These are phyloP conservation scores for Pardalotus punctatus DNA, from an alignment of 2,113 vertebrate genomes.

Conservation along the genomic window DNA sequence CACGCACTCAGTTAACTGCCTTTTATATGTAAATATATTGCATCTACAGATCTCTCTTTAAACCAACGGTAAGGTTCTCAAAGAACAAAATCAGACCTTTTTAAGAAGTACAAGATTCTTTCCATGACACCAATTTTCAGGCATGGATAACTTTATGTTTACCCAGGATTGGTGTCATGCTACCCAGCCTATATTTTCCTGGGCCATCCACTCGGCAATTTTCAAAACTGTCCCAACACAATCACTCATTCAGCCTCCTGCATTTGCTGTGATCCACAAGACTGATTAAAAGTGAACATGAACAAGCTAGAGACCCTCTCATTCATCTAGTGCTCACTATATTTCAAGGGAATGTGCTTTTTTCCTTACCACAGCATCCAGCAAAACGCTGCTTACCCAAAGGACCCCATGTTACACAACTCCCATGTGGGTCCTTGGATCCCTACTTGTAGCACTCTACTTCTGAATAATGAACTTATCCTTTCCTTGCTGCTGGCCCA, in stretches of 20 bases:
- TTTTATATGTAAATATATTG: not conserved
- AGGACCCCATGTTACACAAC: accelerated
- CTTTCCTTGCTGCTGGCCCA: not conserved
- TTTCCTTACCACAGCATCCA: not conserved
- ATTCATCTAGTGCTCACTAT: not conserved
- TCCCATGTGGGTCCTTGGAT: not conserved
- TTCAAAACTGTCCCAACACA: not conserved
- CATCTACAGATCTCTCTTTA: not conserved
- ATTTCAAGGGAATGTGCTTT: not conserved
- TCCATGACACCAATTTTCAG: not conserved
- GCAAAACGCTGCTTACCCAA: not conserved
- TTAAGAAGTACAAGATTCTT: not conserved
- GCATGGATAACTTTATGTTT: not conserved
- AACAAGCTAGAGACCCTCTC: not conserved
- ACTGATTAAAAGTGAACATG: not conserved
- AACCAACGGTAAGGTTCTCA: not conserved
- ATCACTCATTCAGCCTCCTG: not conserved
- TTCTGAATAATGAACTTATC: not conserved
- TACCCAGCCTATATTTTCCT: not conserved
- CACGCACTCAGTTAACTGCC: not conserved
- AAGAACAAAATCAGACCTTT: not conserved
- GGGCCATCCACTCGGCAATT: not conserved
- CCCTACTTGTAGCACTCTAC: not conserved
- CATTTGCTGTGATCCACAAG: not conserved
- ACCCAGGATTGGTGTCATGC: not conserved